Evolutionary conservation across 1,140 invertebrate genomes (phyloP).

Genomic region (Zeugodacus cucurbitae): DNA sequence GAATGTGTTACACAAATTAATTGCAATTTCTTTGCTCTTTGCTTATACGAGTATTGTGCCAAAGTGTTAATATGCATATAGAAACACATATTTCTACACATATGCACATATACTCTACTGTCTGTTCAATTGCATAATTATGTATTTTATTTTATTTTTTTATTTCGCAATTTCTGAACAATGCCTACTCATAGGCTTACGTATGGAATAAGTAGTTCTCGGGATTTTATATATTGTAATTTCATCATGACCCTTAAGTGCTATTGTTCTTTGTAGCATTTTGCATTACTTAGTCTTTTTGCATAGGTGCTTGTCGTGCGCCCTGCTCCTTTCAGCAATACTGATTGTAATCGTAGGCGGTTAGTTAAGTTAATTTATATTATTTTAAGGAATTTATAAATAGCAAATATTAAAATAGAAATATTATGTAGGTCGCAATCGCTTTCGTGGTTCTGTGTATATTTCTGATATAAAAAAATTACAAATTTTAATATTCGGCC

Average conservation of each 20-base stretch:
- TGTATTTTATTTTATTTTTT: neutral
- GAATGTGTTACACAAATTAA: neutral
- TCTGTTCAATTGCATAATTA: slow-evolving; percentile 18
- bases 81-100: neutral
- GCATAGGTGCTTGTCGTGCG: neutral
- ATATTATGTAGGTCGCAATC: too few species aligned
- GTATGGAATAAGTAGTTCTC: neutral
- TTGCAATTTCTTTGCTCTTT: neutral
- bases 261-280: neutral
- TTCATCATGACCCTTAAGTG: neutral
- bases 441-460: too few species aligned
- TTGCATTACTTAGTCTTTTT: neutral
- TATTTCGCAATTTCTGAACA: neutral
- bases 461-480: too few species aligned
- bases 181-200: too few species aligned
- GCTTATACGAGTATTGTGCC: neutral
- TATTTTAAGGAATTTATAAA: too few species aligned
- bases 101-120: neutral
- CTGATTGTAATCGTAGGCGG: too few species aligned
- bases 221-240: neutral
- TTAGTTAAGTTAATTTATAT: too few species aligned
- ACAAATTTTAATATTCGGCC: too few species aligned
- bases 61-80: neutral
- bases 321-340: neutral
- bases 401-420: too few species aligned